Base-by-base conservation (phyloP, 2,888 invertebrate species). In the Lottia scabra region DNA sequence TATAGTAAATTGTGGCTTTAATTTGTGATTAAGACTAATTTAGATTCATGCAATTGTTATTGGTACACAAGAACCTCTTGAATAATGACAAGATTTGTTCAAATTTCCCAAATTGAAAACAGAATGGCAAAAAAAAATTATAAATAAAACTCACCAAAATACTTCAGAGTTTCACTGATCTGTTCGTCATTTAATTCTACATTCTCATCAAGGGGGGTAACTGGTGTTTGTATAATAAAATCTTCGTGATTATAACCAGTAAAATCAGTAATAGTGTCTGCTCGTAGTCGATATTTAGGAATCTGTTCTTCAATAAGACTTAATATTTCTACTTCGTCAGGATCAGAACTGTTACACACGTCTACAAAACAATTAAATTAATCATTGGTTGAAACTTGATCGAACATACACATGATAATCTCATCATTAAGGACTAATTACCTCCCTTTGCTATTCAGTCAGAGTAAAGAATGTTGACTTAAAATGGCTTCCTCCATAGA, bases 291-390 rank as follows among this genome's bases (percentile, higher is more conserved):
- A 91, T 98, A 98, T 88, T 94, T 94, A 70, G 98, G 98, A 90
- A 98, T 96, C 91, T 96, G 95, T 90, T 98, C 97, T 91, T 97
- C 95, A 83, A 98, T 92, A 83, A 98, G 92, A 90, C 96, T 96
- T 91, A 98, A 94, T 87, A 98, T 96, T 92, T 98, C 97, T 87
- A 98, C 96, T 92, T 98, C 98, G 78, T 96, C 95, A 91, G 96
- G 92, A 91, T 96, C 94, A 90, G 94, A 96, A 91, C 94, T 94
- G 92, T 95, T 95, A 93, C 96, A 96, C 92, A 97, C 93, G 92
- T 97, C 97, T 97, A 93, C 76, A 92, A 92, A 84, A 67, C 70
- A 77, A 38, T 38, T 10, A 38, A 30, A 38, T 38, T 38, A 38
- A 38, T 38, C 38, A 38, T 2, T 38, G 38, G 38, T 38, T 38